Conservation (phyloP, 64 coral and sea anemone species). For the Platygyra sinensis region DNA sequence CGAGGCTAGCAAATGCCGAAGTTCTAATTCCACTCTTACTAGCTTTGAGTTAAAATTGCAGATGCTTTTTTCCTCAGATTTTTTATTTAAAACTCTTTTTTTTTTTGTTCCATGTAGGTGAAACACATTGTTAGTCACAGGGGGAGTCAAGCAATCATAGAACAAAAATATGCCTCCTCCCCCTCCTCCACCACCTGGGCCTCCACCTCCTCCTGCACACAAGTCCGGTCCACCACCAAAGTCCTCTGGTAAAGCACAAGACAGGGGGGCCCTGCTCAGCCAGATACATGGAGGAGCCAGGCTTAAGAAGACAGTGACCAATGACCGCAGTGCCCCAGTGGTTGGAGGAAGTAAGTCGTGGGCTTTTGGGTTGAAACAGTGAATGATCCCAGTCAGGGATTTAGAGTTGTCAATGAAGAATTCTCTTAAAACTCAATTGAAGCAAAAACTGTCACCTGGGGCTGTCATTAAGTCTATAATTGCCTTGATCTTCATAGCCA, state of each 20-base stretch:
- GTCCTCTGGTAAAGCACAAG: slow-evolving; percentile 57
- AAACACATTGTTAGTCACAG: not conserved
- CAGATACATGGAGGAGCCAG: slow-evolving; percentile 90
- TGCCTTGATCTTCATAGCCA: too few relatives aligned
- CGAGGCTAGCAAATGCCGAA: too few relatives aligned
- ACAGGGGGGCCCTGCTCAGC: slow-evolving; percentile 78
- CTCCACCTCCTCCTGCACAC: slow-evolving; percentile 75
- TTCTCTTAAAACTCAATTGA: too few relatives aligned
- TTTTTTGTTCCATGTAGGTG: not conserved
- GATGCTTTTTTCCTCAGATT: too few relatives aligned
- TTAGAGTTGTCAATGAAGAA: too few relatives aligned
- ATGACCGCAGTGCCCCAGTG: slow-evolving; percentile 86
- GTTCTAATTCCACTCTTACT: too few relatives aligned
- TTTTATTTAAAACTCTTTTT: not conserved
- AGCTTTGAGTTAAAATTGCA: too few relatives aligned
- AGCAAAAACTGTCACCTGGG: too few relatives aligned
- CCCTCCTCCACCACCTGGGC: slow-evolving; percentile 54
- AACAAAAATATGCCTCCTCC: slow-evolving; percentile 50
- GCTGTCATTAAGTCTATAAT: too few relatives aligned
- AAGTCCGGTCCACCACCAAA: slow-evolving; percentile 66
- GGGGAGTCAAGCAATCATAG: slow-evolving; percentile 11
- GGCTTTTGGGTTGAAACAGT: too few relatives aligned
- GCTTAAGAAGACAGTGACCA: slow-evolving; percentile 86
- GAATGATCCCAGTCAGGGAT: too few relatives aligned
- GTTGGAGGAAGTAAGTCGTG: slow-evolving; percentile 59